phyloP scores from a whole-genome alignment of 1,140 invertebrate genomes.

The Trinorchestia longiramus region DNA sequence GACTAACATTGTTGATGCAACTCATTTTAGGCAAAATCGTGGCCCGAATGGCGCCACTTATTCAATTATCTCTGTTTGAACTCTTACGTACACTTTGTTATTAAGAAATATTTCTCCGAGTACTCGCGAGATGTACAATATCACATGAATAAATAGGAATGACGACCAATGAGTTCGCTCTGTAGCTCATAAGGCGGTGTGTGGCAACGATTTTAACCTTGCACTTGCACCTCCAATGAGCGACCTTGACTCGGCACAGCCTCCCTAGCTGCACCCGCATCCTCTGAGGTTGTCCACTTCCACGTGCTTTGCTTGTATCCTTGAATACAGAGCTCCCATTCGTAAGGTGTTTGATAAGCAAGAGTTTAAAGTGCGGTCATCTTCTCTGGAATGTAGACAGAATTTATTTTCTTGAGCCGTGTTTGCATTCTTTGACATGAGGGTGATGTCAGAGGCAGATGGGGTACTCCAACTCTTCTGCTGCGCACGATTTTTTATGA shows the following conservation, averaged over 20 bases:
- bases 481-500: no score
- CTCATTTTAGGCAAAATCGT: background rate
- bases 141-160: no score
- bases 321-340: background rate
- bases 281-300: background rate
- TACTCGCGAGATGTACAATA: background rate
- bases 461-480: no score
- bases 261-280: background rate
- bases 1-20: background rate
- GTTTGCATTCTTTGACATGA: no score
- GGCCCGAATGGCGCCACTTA: background rate
- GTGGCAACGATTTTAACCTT: background rate
- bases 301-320: background rate
- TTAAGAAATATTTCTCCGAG: background rate
- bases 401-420: no score
- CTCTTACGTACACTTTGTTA: background rate
- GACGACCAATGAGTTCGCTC: no score
- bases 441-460: no score
- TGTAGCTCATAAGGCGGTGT: background rate
- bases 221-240: constrained; percentile 5
- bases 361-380: no score
- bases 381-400: no score
- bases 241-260: background rate
- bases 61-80: background rate
- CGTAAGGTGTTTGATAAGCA: no score